phyloP scores from a whole-genome alignment of 2,888 invertebrate genomes.

The Leuctra nigra region DNA sequence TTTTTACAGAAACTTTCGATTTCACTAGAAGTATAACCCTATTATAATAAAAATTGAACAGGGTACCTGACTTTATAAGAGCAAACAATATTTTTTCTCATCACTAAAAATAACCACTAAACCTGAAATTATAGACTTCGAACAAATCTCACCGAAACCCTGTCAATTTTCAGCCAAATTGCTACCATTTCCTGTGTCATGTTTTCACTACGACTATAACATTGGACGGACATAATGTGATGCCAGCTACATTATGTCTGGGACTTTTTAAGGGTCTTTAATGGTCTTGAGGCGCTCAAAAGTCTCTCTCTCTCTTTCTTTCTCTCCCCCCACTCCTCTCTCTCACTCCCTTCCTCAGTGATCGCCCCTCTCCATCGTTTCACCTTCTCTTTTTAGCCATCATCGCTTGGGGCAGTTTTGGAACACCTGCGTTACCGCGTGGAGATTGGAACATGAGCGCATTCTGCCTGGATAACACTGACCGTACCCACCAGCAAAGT shows the following conservation, averaged over 20 bases:
- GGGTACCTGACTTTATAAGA: too few species aligned
- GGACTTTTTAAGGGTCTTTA: constrained; percentile 15
- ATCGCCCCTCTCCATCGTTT: background rate
- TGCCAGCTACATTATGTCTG: constrained; percentile 10
- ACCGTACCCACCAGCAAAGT: too few species aligned
- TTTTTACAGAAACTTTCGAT: too few species aligned
- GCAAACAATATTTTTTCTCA: too few species aligned
- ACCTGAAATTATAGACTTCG: too few species aligned
- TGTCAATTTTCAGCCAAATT: too few species aligned
- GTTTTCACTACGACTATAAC: background rate
- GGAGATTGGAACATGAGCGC: too few species aligned
- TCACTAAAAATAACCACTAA: too few species aligned
- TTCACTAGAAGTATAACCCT: too few species aligned
- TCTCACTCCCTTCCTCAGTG: background rate
- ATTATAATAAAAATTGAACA: too few species aligned
- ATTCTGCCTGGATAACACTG: too few species aligned
- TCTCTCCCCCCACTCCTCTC: background rate
- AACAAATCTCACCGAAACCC: too few species aligned
- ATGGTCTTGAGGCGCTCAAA: background rate
- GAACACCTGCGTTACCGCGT: constrained; percentile 12
- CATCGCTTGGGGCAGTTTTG: background rate
- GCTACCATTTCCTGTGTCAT: constrained; percentile 4
- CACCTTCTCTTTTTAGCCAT: constrained; percentile 15
- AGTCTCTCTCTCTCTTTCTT: background rate
- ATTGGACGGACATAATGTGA: constrained; percentile 6